Conservation (phyloP, 1,140 invertebrate species). For the Globodera rostochiensis region DNA sequence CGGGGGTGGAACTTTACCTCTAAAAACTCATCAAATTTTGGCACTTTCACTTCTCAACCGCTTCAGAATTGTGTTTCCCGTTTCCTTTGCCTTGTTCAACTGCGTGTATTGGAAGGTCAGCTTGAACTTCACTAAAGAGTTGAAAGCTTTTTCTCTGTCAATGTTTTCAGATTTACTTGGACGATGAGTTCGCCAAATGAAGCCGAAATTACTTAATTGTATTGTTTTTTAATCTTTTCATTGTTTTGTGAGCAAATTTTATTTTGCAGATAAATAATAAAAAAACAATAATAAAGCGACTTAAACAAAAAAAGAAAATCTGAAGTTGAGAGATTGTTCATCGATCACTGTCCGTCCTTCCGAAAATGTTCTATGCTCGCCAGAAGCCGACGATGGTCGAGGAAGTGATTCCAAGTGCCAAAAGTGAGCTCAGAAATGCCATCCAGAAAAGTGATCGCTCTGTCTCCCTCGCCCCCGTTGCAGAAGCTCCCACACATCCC, state of each 20-base stretch:
- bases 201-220: not conserved
- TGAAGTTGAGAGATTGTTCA: not conserved
- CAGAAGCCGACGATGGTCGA: not conserved
- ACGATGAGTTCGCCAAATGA: not conserved
- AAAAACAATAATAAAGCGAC: not conserved
- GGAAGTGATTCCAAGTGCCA: not conserved
- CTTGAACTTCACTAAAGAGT: too few relatives aligned
- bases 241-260: not conserved
- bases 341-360: not conserved
- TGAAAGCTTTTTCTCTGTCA: not conserved
- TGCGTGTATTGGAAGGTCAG: constrained; percentile 74
- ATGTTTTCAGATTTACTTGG: constrained; percentile 1
- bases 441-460: not conserved
- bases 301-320: not conserved
- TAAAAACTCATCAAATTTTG: constrained; percentile 16
- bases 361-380: too few relatives aligned
- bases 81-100: constrained; percentile 79
- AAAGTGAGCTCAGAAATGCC: constrained; percentile 12
- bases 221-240: not conserved
- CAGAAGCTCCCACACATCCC: not conserved
- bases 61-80: constrained; percentile 70
- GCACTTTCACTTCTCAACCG: constrained; percentile 58
- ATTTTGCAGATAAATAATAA: not conserved
- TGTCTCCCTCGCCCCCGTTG: not conserved
- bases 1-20: constrained; percentile 3